Base-by-base conservation (phyloP, 2,888 invertebrate species). In the Hemaris fuciformis region DNA sequence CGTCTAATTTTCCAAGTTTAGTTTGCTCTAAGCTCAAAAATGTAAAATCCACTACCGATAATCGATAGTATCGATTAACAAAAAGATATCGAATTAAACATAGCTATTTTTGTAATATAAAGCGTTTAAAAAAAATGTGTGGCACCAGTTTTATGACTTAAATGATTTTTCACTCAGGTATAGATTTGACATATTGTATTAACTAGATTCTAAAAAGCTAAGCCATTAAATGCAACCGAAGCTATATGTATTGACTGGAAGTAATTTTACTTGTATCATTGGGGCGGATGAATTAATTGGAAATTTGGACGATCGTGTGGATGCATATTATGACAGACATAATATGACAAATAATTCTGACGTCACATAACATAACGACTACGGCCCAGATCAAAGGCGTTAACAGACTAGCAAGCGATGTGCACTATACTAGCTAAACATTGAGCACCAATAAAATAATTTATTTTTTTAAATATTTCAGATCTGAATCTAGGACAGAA, bases 391-490 rank as follows among this genome's bases (percentile, higher is more conserved):
- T 64, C 31, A 70, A 74, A 75, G 75, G 76, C 73, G 69, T 66
- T 64, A 70, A 45, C 10, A 75, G 83, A 85, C 81, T 85, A 85
- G 81, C 72, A 84, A 85, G 79, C 80, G 53, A 69, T 69, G 73
- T 74, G 75, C 71, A 72, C 65, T 71, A 60, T 61, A 66, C 62
- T 65, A 64, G 57, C 60, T 65, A 72, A 53, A 65, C 61, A 69
- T 73, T 75, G 75, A 78, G 78, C 79, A 79, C 73, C 78, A 72
- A 72, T 67, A 72, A 15, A 63, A 67, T 42, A 62, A 60, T 60
- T 42, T 61, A 23, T 41, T 25, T 45, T 20, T 38, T 23, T 31
- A 42, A 53, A 27, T 23, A 22, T 53, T 22, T 58, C 34, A 22
- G 58, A 59, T 56, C 48, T 57, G 7, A 18, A 43, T 43, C 20